Evolutionary conservation across 1,140 invertebrate species (phyloP), one percentile per base, ranked within the genome.

Genomic region (Catajapyx aquilonaris): DNA sequence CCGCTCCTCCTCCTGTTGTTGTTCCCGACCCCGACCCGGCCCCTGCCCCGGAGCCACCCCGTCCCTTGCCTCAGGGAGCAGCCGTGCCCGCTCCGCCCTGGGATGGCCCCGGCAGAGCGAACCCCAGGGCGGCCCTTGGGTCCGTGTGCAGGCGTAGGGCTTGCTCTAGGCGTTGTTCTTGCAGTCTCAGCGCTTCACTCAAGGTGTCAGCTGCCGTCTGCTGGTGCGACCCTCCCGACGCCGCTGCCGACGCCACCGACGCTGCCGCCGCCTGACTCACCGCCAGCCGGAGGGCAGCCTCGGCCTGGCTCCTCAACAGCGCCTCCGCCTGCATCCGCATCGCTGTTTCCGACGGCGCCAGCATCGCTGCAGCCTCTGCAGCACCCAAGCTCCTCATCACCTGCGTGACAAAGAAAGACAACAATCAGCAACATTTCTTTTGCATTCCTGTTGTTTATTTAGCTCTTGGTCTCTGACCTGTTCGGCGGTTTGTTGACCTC

Each of bases 271-370:
- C 40, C 44, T 64, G 61, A 48, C 62, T 60, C 44, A 83, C 79
- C 11, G 80, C 81, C 42, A 84, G 54, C 48, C 81, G 63, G 11
- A 84, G 62, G 1, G 81, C 75, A 15, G 73, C 78, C 50, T 84
- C 80, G 1, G 80, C 79, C 45, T 85, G 81, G 35, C 76, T 78
- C 48, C 79, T 66, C 11, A 85, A 56, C 9, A 86, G 59, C 0
- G 77, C 80, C 54, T 85, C 77, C 1, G 76, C 76, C 48, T 78
- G 75, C 61, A 84, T 76, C 39, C 79, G 62, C 5, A 84, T 55
- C 1, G 78, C 72, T 19, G 49, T 50, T 39, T 51, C 46, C 19
- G 49, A 38, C 4, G 77, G 71, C 46, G 74, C 70, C 3, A 62
- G 60, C 31, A 59, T 38, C 61, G 54, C 41, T 68, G 67, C 20